Conservation (phyloP, 2,797 vertebrate genomes). For the Sebastolobus alascanus region DNA sequence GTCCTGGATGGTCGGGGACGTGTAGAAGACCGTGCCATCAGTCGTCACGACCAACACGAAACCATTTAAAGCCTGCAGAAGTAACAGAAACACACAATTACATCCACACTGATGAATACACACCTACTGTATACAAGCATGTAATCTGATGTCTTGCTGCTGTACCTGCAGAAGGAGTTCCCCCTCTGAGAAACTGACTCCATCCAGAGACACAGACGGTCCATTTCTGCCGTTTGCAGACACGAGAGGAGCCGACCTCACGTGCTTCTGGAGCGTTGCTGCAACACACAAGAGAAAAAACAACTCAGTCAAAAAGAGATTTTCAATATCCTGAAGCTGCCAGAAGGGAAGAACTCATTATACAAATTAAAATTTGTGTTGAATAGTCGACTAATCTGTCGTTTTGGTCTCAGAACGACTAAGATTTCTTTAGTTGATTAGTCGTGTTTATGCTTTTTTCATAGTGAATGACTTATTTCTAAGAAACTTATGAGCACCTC, state of each 20-base stretch:
- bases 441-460: too few species aligned
- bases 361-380: too few species aligned
- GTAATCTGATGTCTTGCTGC: neutral
- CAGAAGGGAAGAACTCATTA: neutral
- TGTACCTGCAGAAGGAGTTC: conserved; percentile 52
- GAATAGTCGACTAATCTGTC: too few species aligned
- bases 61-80: conserved; percentile 85
- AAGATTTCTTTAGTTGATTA: too few species aligned
- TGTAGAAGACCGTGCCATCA: conserved; percentile 87
- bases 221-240: conserved; percentile 30
- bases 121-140: neutral
- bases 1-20: conserved; percentile 87
- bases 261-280: conserved; percentile 37
- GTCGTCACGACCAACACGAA: conserved; percentile 88
- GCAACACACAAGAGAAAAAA: neutral
- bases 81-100: neutral
- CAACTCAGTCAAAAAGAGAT: neutral
- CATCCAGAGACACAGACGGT: conserved; percentile 28
- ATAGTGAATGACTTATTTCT: too few species aligned
- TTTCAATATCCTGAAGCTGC: neutral
- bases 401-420: too few species aligned
- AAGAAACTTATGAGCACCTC: too few species aligned
- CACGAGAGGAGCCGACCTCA: neutral
- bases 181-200: conserved; percentile 53
- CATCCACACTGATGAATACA: neutral